These are phyloP conservation scores for Hymenochirus boettgeri DNA, from an alignment of 2,113 vertebrate species.

Conservation along the genomic window DNA sequence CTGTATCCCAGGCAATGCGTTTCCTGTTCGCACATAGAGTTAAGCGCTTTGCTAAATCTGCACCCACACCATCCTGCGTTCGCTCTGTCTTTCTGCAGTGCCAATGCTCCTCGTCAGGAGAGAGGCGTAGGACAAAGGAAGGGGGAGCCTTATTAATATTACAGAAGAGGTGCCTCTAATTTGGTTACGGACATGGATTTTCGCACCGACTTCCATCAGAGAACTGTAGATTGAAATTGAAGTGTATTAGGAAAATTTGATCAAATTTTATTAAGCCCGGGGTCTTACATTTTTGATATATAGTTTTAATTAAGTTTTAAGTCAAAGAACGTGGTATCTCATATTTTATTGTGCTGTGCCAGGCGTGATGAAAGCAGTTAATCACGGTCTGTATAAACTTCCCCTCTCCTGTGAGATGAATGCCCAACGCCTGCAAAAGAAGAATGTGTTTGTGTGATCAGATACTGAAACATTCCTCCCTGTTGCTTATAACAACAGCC, in stretches of 20 bases:
- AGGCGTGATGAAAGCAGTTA: constrained; percentile 43
- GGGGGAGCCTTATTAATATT: constrained; percentile 44
- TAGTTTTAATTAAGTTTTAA: constrained; percentile 64
- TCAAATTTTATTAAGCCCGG: constrained; percentile 53
- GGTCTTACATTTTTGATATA: constrained; percentile 54
- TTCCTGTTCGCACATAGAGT: background rate
- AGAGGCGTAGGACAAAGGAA: background rate
- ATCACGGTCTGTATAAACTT: constrained; percentile 41
- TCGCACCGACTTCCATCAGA: constrained; percentile 45
- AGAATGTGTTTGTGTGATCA: background rate
- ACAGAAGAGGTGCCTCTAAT: constrained; percentile 45
- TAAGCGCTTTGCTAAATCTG: background rate
- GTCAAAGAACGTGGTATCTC: constrained; percentile 52
- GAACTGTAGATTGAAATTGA: constrained; percentile 51
- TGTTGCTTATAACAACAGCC: rapidly evolving
- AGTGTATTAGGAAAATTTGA: constrained; percentile 56
- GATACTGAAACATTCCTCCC: background rate
- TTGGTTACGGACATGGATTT: constrained; percentile 44
- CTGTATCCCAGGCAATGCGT: background rate
- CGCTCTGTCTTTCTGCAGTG: background rate
- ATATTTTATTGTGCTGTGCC: constrained; percentile 48
- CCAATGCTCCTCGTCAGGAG: background rate
- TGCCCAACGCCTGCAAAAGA: constrained; percentile 22
- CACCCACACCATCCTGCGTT: background rate
- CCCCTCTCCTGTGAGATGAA: constrained; percentile 2